Evolutionary conservation across 2,888 invertebrate genomes (phyloP), one percentile per base, ranked within the genome.

Genomic region (Nemoura dubitans): DNA sequence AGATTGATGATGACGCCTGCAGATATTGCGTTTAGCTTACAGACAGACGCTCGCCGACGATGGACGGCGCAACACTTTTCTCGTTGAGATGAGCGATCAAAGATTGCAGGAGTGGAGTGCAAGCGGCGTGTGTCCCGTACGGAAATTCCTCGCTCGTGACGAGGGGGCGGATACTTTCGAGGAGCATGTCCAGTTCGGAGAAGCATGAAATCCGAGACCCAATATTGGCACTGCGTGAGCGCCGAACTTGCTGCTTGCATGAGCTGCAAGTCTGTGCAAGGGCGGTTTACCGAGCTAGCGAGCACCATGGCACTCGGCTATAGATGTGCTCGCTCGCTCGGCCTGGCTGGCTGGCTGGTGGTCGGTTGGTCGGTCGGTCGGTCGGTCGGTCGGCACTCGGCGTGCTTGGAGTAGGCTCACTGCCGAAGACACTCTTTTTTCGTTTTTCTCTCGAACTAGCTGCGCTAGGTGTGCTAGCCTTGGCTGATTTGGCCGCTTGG

Each of bases 401-500:
- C 59, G 16, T 1, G 59, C 59, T 21, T 6, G 59, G 59, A 21
- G 6, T 21, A 59, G 16, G 59, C 59, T 59, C 59, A 59, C 59
- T 21, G 59, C 2, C 21, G 59, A 59, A 59, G 59, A 59, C 14
- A 14, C 21, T 59, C 59, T 59, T 59, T 59, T 21, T 59, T 59
- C 21, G 36, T 59, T 59, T 59, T 21, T 59, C 59, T 59, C 21
- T 59, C 59, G 16, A 59, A 59, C 59, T 10, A 59, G 59, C n/a
- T n/a, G 16, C 59, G 21, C 16, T 59, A 59, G 59, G 59, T 59
- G 59, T 59, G 59, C 59, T 59, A 59, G 59, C 59, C 59, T 59
- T 59, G 59, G 59, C 59, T 59, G 59, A 59, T 59, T 59, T 59
- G 59, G 59, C 59, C 59, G 59, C 59, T 59, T 59, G 59, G 59